Percentiles rank a stretch among this genome's conserved stretches.
These are phyloP conservation scores for Lycodopsis pacificus DNA, from an alignment of 2,797 vertebrate species.

Conservation along the genomic window DNA sequence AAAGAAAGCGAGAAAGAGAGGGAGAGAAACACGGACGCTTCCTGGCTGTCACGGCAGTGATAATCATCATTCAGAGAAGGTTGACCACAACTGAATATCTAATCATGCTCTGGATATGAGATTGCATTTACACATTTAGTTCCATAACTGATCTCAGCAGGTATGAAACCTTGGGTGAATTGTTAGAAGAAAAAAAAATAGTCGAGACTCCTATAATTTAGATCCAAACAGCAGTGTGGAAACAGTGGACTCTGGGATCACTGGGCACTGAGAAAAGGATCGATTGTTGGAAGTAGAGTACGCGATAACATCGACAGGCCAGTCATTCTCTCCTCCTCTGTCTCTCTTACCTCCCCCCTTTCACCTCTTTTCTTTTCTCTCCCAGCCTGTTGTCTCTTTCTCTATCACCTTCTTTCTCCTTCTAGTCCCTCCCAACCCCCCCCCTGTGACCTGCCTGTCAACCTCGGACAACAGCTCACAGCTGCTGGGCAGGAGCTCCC, in stretches of 20 bases:
- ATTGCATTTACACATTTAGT: not conserved
- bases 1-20: not conserved
- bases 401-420: conserved; percentile 17
- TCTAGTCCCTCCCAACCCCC: conserved; percentile 3
- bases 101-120: not conserved
- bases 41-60: conserved; percentile 1
- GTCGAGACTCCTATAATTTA: not conserved
- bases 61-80: not conserved
- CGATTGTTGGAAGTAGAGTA: conserved; percentile 30
- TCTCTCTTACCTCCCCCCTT: conserved; percentile 12
- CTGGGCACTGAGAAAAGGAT: conserved; percentile 29
- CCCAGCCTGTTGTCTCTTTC: not conserved
- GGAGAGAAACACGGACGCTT: not conserved
- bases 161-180: not conserved
- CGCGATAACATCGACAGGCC: conserved; percentile 41
- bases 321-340: conserved; percentile 25
- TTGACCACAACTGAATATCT: not conserved
- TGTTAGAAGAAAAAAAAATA: not conserved
- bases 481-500: conserved; percentile 63
- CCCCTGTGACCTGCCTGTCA: conserved; percentile 31
- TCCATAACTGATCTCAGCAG: not conserved
- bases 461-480: conserved; percentile 66
- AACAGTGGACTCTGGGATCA: conserved; percentile 27
- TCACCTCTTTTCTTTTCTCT: conserved; percentile 14
- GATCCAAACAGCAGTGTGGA: conserved; percentile 25